Conservation (phyloP, 2,113 vertebrate genomes). For the Channa maculata region DNA sequence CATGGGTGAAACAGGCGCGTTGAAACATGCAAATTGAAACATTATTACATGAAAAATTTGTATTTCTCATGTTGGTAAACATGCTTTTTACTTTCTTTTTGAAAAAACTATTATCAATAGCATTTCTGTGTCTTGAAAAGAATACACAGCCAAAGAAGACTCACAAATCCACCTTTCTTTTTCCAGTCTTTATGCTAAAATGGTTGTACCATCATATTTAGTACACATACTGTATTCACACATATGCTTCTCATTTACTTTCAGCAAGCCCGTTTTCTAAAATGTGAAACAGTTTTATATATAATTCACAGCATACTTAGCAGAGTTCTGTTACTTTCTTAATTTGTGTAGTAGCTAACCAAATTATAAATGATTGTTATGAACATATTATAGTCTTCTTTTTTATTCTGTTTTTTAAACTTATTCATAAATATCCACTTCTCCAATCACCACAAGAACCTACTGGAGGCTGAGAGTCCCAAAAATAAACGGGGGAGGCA, state of each 20-base stretch:
- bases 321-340: no score
- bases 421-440: background rate
- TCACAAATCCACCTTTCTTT: no score
- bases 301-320: no score
- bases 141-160: no score
- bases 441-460: background rate
- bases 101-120: background rate
- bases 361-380: no score
- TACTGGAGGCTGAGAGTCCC: constrained; percentile 16
- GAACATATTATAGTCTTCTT: background rate
- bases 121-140: background rate
- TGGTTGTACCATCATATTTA: background rate
- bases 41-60: no score
- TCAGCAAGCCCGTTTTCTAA: no score
- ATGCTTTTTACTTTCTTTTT: no score
- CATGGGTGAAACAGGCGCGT: background rate
- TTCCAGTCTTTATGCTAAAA: background rate
- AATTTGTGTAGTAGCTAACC: no score
- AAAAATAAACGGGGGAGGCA: background rate
- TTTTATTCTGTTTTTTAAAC: background rate
- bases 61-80: no score
- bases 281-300: no score
- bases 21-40: no score
- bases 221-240: background rate
- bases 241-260: background rate